Evolutionary conservation across 2,797 vertebrate species (phyloP).

Genomic region (Enteromius mattozi): DNA sequence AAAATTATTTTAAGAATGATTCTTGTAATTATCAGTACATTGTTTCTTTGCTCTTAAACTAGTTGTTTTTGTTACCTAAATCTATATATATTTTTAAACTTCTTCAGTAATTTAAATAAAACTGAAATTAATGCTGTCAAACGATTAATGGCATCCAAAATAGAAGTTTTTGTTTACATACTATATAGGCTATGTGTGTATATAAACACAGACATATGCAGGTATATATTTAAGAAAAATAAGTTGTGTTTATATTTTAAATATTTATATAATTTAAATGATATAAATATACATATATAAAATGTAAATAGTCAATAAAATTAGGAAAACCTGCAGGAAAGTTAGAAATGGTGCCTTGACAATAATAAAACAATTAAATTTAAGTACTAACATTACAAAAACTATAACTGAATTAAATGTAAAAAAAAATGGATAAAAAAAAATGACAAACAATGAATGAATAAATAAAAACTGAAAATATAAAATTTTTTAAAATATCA

Average conservation of each 20-base stretch:
- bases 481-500: not conserved
- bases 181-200: too few relatives aligned
- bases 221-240: too few relatives aligned
- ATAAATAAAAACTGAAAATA: not conserved
- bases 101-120: not conserved
- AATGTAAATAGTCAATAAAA: not conserved
- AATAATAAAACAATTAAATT: not conserved
- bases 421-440: not conserved
- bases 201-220: too few relatives aligned
- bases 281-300: too few relatives aligned
- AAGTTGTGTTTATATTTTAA: too few relatives aligned
- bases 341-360: not conserved
- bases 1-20: not conserved
- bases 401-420: not conserved
- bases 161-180: too few relatives aligned
- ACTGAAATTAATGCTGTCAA: too few relatives aligned
- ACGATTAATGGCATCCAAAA: too few relatives aligned
- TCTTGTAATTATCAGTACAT: not conserved
- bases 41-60: not conserved
- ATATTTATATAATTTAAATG: too few relatives aligned
- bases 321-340: not conserved
- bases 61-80: not conserved
- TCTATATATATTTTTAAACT: too few relatives aligned
- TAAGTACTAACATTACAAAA: not conserved
- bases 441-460: not conserved